phyloP scores from a whole-genome alignment of 2,888 invertebrate species.

The Plebejus anna region DNA sequence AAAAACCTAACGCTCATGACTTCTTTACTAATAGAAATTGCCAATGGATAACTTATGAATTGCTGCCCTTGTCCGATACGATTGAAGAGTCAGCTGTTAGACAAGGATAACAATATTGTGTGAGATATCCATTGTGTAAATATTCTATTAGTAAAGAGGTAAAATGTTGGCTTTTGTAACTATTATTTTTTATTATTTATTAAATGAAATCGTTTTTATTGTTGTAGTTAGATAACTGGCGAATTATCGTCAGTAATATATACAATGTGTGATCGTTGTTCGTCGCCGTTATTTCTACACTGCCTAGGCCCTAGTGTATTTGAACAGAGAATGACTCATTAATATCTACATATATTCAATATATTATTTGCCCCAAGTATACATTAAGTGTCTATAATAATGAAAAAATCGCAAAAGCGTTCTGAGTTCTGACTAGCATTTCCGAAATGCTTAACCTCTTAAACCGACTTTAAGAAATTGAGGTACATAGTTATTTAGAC shows the following conservation, averaged over 20 bases:
- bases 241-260: not conserved
- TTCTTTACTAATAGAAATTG: not conserved
- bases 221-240: not conserved
- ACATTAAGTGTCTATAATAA: not conserved
- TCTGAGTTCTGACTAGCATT: not conserved
- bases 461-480: not conserved
- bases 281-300: not conserved
- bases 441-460: too few species aligned
- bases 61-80: not conserved
- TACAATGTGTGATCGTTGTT: not conserved
- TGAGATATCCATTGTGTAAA: not conserved
- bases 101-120: not conserved
- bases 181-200: not conserved
- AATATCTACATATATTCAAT: not conserved
- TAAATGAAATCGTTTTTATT: not conserved
- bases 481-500: not conserved
- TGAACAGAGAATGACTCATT: not conserved
- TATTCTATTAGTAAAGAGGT: too few species aligned
- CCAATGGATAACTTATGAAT: not conserved
- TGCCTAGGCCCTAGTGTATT: not conserved
- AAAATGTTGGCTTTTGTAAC: too few species aligned
- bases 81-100: too few species aligned
- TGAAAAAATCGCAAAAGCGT: not conserved
- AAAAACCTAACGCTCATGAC: not conserved
- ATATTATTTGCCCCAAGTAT: not conserved